These are phyloP conservation scores for Caenorhabditis sp. DNA, from an alignment of 2,888 invertebrate species.

Conservation along the genomic window DNA sequence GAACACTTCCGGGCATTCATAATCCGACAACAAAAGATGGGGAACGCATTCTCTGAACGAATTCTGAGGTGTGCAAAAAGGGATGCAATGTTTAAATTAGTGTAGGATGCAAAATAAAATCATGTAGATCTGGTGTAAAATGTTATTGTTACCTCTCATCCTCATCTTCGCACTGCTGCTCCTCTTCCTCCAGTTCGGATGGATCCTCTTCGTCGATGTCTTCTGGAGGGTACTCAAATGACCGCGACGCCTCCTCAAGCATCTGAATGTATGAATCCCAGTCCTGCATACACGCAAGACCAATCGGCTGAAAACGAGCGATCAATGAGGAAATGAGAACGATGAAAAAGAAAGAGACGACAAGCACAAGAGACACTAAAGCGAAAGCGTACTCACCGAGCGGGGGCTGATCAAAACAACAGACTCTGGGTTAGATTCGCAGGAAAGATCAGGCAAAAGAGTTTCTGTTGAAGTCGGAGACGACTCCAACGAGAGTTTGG, in stretches of 20 bases:
- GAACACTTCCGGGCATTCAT: slow-evolving; percentile 25
- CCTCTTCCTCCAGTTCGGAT: slow-evolving; percentile 28
- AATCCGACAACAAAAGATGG: slow-evolving; percentile 41
- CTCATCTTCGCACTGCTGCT: slow-evolving; percentile 26
- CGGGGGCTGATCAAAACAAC: slow-evolving; percentile 74
- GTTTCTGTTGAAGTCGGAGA: slow-evolving; percentile 43
- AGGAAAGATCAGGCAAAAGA: slow-evolving; percentile 27
- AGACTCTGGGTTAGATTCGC: slow-evolving; percentile 47
- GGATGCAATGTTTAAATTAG: slow-evolving; percentile 12
- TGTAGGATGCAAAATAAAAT: slow-evolving; percentile 19
- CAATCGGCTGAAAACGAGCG: slow-evolving; percentile 72
- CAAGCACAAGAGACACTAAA: too few relatives aligned
- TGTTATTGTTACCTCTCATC: slow-evolving; percentile 37
- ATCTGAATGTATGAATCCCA: slow-evolving; percentile 77
- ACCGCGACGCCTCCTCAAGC: slow-evolving; percentile 69
- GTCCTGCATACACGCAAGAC: slow-evolving; percentile 76
- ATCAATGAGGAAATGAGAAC: background rate
- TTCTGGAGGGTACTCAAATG: slow-evolving; percentile 43
- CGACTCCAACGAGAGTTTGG: slow-evolving; percentile 28
- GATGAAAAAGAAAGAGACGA: background rate
- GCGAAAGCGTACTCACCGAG: slow-evolving; percentile 66
- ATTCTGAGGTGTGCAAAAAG: slow-evolving; percentile 3
- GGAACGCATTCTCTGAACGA: slow-evolving; percentile 53
- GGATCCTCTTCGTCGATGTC: slow-evolving; percentile 38
- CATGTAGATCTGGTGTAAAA: too few relatives aligned